Base-by-base conservation (phyloP, 2,888 invertebrate species). In the Mimas tiliae region DNA sequence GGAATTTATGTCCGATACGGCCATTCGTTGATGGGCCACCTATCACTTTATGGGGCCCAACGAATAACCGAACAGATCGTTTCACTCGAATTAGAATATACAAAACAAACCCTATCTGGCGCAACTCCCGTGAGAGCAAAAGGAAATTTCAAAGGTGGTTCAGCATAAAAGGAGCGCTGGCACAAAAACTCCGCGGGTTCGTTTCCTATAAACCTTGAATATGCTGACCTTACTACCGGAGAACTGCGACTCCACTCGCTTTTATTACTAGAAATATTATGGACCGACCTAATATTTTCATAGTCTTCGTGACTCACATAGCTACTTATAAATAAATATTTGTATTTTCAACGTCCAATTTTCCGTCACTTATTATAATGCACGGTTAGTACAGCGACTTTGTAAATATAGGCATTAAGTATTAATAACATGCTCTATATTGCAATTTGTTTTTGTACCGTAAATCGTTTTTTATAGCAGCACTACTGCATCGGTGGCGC, bases 201-300 rank as follows among this genome's bases (percentile, higher is more conserved):
- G 72, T 78, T 82, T 81, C 80, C 76, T 76, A 78, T 72, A 75
- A 81, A 77, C 85, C 84, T 87, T 86, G 85, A 81, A 76, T 79
- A 67, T 84, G 77, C 75, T 77, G 84, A 84, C 85, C 82, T 83
- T 80, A 80, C 63, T 64, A 69, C 71, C 77, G 71, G 76, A 75
- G 76, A 78, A 76, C 72, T 77, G 77, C 75, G 70, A 78, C 69
- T 72, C 71, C 69, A 74, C 72, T 77, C 68, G 66, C 67, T 68
- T 79, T 80, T 72, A 81, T 70, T 70, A 68, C 72, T 71, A 70
- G 7, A 21, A 55, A 63, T 45, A 45, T 2, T 45, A 45, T 14
- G 9, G 1, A 9, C 1, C 14, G 8, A 1, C 8, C 2, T 2
- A 42, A 1, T 1, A 45, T 14, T 45, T 45, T 12, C 12, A 45